These are phyloP conservation scores for Merluccius polli DNA, from an alignment of 2,797 vertebrate genomes.

Conservation along the genomic window DNA sequence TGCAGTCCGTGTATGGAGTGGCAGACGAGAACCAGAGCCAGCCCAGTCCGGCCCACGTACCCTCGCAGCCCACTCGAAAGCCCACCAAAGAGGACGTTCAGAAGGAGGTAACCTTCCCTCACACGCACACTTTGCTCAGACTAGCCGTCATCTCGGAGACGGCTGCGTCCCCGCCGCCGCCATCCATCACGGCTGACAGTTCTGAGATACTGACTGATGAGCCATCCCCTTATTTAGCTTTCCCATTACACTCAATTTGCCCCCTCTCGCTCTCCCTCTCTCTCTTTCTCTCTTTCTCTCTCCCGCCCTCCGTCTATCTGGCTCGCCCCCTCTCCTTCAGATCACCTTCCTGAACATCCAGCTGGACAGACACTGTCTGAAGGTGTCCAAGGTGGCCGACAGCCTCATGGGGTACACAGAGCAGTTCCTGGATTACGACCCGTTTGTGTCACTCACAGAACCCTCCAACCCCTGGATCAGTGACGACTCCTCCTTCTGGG, in stretches of 20 bases:
- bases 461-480: slow-evolving; percentile 93
- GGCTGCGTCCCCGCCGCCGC: slow-evolving; percentile 2
- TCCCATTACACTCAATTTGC: slow-evolving; percentile 39
- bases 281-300: slow-evolving; percentile 9
- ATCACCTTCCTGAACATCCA: slow-evolving; percentile 90
- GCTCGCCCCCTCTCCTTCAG: slow-evolving; percentile 63
- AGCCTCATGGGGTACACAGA: slow-evolving; percentile 91
- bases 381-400: slow-evolving; percentile 98
- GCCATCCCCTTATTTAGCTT: slow-evolving; percentile 45
- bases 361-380: slow-evolving; percentile 96
- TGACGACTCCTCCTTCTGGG: slow-evolving; percentile 86
- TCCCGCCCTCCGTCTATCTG: background rate
- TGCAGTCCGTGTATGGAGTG: slow-evolving; percentile 89
- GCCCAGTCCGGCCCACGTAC: slow-evolving; percentile 84
- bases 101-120: slow-evolving; percentile 77
- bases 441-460: slow-evolving; percentile 81
- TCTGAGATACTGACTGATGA: slow-evolving; percentile 41
- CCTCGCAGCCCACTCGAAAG: slow-evolving; percentile 82
- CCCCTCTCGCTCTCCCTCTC: background rate
- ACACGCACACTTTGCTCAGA: background rate
- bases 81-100: slow-evolving; percentile 88
- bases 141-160: background rate
- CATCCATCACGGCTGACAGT: slow-evolving; percentile 46
- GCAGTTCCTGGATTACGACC: slow-evolving; percentile 91
- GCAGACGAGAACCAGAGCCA: slow-evolving; percentile 85